These are phyloP conservation scores for Microplitis deprimator DNA, from an alignment of 2,888 invertebrate genomes.

Conservation along the genomic window DNA sequence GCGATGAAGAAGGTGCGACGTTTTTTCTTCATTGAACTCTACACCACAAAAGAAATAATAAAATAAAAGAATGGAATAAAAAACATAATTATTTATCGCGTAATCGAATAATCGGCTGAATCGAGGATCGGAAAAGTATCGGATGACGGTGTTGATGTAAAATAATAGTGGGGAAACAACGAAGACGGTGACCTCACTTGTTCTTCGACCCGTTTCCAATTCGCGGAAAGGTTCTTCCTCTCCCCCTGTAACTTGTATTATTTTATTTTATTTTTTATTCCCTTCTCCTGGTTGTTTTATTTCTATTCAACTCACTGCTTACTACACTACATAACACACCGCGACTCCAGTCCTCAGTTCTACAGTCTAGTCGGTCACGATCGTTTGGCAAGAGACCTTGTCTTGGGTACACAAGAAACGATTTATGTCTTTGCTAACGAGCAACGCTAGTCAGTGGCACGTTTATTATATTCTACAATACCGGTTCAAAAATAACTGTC, in stretches of 20 bases:
- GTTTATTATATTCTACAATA: constrained; percentile 29
- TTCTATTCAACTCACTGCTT: constrained; percentile 35
- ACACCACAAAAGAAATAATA: neutral
- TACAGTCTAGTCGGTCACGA: constrained; percentile 41
- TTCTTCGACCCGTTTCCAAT: constrained; percentile 52
- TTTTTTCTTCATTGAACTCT: constrained; percentile 9
- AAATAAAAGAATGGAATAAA: constrained; percentile 4
- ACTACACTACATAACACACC: neutral
- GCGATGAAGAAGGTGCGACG: constrained; percentile 18
- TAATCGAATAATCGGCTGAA: constrained; percentile 33
- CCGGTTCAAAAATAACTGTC: constrained; percentile 31
- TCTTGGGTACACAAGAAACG: constrained; percentile 47
- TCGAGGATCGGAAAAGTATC: constrained; percentile 39
- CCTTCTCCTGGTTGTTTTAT: constrained; percentile 31
- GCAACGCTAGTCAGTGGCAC: constrained; percentile 47
- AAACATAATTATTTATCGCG: constrained; percentile 9
- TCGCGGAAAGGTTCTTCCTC: constrained; percentile 50
- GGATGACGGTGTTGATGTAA: constrained; percentile 37
- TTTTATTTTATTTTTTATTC: constrained; percentile 34
- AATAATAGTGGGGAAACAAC: constrained; percentile 38
- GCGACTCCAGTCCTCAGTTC: neutral
- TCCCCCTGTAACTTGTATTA: constrained; percentile 30
- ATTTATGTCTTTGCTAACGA: constrained; percentile 55
- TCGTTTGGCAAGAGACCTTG: constrained; percentile 45
- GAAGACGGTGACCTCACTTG: constrained; percentile 49